Evolutionary conservation across 2,888 invertebrate species (phyloP).

Genomic region (Drosophila demipolita): DNA sequence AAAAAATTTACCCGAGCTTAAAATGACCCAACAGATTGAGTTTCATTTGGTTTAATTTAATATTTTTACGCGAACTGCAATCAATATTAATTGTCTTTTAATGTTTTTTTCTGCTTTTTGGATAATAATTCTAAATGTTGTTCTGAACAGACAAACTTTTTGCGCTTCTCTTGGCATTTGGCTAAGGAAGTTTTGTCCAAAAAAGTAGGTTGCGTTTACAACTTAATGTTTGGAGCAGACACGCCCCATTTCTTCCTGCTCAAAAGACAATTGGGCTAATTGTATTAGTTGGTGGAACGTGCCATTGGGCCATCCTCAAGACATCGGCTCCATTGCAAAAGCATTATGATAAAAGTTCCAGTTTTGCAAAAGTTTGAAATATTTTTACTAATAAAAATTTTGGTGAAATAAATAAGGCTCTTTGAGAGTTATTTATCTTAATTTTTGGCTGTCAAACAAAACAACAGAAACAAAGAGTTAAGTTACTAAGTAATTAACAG

Average conservation of each 20-base stretch:
- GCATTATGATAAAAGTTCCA: slow-evolving; percentile 59
- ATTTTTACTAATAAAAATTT: slow-evolving; percentile 16
- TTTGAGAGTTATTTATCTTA: slow-evolving; percentile 72
- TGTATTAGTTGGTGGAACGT: slow-evolving; percentile 66
- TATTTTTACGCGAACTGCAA: slow-evolving; percentile 34
- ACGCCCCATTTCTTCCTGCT: slow-evolving; percentile 37
- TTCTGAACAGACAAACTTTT: slow-evolving; percentile 24
- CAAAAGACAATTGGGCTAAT: slow-evolving; percentile 79
- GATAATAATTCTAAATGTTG: slow-evolving; percentile 23
- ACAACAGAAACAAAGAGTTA: slow-evolving; percentile 62
- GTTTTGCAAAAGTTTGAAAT: slow-evolving; percentile 42
- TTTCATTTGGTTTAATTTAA: slow-evolving; percentile 7
- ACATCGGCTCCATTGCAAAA: slow-evolving; percentile 17
- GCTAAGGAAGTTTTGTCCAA: slow-evolving; percentile 30
- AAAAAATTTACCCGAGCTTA: slow-evolving; percentile 54
- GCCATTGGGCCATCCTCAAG: slow-evolving; percentile 32
- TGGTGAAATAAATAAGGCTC: slow-evolving; percentile 51
- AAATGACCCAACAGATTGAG: slow-evolving; percentile 45
- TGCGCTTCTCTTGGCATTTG: slow-evolving; percentile 29
- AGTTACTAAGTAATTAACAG: slow-evolving; percentile 46
- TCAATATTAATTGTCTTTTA: slow-evolving; percentile 65
- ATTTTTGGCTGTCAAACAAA: slow-evolving; percentile 55
- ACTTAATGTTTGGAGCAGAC: slow-evolving; percentile 61
- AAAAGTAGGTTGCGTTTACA: slow-evolving; percentile 46
- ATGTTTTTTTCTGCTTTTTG: slow-evolving; percentile 32